Conservation (phyloP, 2,888 invertebrate genomes). For the Altica lythri region DNA sequence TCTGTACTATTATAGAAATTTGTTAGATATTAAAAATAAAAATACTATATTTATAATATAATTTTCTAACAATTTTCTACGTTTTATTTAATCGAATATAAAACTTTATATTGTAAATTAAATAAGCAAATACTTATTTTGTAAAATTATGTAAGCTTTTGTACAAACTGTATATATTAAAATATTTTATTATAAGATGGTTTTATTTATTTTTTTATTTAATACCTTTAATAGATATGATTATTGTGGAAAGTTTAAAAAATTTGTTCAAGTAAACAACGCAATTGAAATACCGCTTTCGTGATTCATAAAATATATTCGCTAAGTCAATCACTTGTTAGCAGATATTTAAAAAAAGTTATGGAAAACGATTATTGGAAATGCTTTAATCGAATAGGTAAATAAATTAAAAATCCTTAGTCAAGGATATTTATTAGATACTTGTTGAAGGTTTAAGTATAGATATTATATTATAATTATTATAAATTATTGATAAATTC, state of each 20-base stretch:
- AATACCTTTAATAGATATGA: slow-evolving; percentile 5
- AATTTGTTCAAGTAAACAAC: slow-evolving; percentile 13
- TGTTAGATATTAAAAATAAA: slow-evolving; percentile 10
- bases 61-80: slow-evolving; percentile 11
- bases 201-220: slow-evolving; percentile 29
- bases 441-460: too few relatives aligned
- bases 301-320: background rate
- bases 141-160: slow-evolving; percentile 51
- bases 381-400: background rate
- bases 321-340: slow-evolving; percentile 3
- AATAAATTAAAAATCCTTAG: too few relatives aligned
- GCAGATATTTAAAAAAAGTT: background rate
- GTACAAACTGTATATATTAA: slow-evolving; percentile 55
- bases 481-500: too few relatives aligned
- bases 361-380: background rate
- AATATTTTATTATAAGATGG: slow-evolving; percentile 48
- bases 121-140: slow-evolving; percentile 44
- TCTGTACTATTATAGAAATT: background rate
- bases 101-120: slow-evolving; percentile 36
- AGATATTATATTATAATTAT: too few relatives aligned
- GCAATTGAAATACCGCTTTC: slow-evolving; percentile 1
- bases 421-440: too few relatives aligned
- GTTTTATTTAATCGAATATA: slow-evolving; percentile 18
- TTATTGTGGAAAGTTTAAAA: slow-evolving; percentile 4
- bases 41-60: slow-evolving; percentile 3